Evolutionary conservation across 2,113 vertebrate genomes (phyloP).

Genomic region (Leucoraja erinaceus): DNA sequence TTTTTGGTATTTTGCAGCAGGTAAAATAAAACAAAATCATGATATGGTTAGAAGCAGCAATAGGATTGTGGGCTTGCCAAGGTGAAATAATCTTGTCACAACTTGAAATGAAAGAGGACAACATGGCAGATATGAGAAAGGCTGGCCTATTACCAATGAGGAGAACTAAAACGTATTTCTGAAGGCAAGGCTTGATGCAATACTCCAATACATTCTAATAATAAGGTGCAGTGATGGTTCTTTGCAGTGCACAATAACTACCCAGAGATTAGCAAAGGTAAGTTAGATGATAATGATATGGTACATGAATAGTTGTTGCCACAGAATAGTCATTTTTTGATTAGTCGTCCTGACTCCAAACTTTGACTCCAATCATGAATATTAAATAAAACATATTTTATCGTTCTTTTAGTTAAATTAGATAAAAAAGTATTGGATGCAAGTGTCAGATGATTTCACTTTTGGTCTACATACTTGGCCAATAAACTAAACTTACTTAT

Average conservation of each 20-base stretch:
- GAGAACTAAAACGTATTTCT: background rate
- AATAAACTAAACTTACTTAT: too few relatives aligned
- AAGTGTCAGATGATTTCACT: background rate
- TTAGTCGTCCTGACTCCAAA: background rate
- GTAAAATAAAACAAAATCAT: background rate
- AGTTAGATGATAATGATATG: conserved; percentile 55
- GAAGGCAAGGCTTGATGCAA: background rate
- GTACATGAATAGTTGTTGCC: conserved; percentile 45
- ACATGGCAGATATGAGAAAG: background rate
- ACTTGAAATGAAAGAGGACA: background rate
- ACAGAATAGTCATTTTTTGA: background rate
- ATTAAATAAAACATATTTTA: background rate
- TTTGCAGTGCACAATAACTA: too few relatives aligned
- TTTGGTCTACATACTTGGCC: background rate
- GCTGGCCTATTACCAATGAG: background rate
- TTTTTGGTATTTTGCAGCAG: background rate
- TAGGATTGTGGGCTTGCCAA: background rate
- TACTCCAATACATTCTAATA: background rate
- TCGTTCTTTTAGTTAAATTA: background rate
- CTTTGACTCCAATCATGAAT: background rate
- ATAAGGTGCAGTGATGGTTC: too few relatives aligned
- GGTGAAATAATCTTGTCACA: background rate
- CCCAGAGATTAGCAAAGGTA: conserved; percentile 59
- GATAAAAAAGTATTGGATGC: background rate
- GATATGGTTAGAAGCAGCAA: background rate